Evolutionary conservation across 2,113 vertebrate species (phyloP).

Genomic region (Poeciliopsis occidentalis): DNA sequence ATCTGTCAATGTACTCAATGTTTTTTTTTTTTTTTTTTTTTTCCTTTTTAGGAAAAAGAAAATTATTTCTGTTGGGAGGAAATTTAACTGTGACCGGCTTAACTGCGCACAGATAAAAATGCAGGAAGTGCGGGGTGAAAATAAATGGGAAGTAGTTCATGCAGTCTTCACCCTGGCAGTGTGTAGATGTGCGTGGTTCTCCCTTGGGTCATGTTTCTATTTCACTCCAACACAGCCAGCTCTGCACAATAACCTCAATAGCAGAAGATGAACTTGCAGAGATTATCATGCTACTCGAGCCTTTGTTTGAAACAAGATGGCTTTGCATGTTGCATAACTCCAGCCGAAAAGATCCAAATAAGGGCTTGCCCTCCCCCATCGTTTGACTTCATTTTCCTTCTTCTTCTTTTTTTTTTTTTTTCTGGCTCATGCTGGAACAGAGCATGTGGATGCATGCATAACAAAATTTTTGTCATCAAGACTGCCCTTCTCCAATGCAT

Average conservation of each 20-base stretch:
- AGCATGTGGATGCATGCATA: slow-evolving; percentile 7
- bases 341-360: slow-evolving; percentile 23
- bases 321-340: slow-evolving; percentile 31
- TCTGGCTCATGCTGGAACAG: slow-evolving; percentile 1
- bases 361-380: slow-evolving; percentile 19
- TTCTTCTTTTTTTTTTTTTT: slow-evolving; percentile 19
- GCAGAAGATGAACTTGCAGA: slow-evolving; percentile 42
- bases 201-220: slow-evolving; percentile 56
- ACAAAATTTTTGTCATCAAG: slow-evolving; percentile 2
- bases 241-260: slow-evolving; percentile 48
- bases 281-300: slow-evolving; percentile 11
- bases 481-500: slow-evolving; percentile 24
- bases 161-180: slow-evolving; percentile 52
- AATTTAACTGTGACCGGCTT: not conserved
- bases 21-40: not conserved
- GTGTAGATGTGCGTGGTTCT: slow-evolving; percentile 39
- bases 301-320: slow-evolving; percentile 28
- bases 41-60: not conserved
- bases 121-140: slow-evolving; percentile 42
- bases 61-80: not conserved
- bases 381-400: slow-evolving; percentile 30
- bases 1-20: not conserved
- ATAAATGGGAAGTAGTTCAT: slow-evolving; percentile 49
- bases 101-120: slow-evolving; percentile 42
- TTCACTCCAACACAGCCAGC: slow-evolving; percentile 32